These are phyloP conservation scores for Pogonocichla stellata DNA, from an alignment of 2,113 vertebrate genomes.

Conservation along the genomic window DNA sequence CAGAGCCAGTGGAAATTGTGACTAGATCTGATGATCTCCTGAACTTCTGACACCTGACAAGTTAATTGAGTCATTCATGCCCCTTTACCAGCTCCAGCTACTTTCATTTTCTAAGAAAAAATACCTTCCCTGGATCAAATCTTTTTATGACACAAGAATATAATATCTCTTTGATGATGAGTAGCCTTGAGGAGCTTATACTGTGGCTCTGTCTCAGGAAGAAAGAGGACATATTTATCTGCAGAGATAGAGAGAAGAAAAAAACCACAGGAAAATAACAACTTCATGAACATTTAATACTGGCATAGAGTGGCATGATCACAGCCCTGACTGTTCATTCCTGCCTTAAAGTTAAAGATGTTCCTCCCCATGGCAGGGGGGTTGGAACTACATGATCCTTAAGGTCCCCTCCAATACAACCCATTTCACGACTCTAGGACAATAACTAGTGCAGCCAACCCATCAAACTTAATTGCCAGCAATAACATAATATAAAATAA, in stretches of 20 bases:
- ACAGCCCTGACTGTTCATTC: not conserved
- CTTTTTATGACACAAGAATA: not conserved
- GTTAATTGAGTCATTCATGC: not conserved
- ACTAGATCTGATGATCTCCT: not conserved
- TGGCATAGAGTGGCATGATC: not conserved
- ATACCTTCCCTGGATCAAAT: not conserved
- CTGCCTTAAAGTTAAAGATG: not conserved
- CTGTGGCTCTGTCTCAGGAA: not conserved
- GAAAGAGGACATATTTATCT: not conserved
- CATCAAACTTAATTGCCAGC: not conserved
- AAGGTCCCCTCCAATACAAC: not conserved
- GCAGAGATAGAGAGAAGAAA: not conserved
- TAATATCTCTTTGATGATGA: not conserved
- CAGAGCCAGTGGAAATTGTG: not conserved
- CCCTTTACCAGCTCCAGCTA: not conserved
- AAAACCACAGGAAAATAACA: not conserved
- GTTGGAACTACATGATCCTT: not conserved
- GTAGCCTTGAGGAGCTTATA: not conserved
- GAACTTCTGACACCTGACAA: not conserved
- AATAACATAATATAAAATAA: not conserved
- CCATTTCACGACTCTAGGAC: not conserved
- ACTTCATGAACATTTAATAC: not conserved
- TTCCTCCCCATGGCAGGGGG: not conserved
- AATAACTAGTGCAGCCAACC: not conserved
- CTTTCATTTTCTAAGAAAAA: constrained; percentile 23